These are phyloP conservation scores for Diplodus sargus DNA, from an alignment of 2,797 vertebrate species.

Conservation along the genomic window DNA sequence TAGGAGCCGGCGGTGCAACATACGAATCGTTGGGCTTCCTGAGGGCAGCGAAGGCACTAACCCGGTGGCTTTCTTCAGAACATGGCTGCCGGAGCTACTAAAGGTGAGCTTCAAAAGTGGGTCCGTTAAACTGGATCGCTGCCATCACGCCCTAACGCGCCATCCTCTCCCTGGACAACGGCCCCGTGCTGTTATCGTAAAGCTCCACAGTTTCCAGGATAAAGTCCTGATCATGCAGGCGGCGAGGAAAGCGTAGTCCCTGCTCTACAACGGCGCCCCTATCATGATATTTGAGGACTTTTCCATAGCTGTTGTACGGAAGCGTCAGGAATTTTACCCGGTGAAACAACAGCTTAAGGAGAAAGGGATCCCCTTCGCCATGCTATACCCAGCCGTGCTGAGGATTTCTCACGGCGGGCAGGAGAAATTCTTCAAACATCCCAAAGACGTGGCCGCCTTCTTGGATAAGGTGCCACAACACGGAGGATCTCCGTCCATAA, in stretches of 20 bases:
- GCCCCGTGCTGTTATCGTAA: background rate
- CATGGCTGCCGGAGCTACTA: too few species aligned
- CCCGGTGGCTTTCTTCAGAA: too few species aligned
- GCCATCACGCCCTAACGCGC: background rate
- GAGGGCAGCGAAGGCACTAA: too few species aligned
- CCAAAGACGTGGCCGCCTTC: too few species aligned
- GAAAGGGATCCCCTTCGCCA: background rate
- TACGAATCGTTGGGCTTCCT: too few species aligned
- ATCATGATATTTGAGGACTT: constrained; percentile 16
- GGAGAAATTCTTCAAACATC: too few species aligned
- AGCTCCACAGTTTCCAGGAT: constrained; percentile 15
- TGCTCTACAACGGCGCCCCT: background rate
- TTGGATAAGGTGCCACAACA: too few species aligned
- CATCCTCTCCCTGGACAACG: background rate
- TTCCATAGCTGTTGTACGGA: background rate
- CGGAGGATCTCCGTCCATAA: too few species aligned
- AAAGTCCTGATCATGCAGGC: constrained; percentile 13
- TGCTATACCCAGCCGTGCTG: background rate
- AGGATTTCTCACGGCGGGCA: background rate
- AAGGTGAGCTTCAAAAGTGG: too few species aligned
- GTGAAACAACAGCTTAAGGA: background rate
- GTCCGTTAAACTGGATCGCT: too few species aligned
- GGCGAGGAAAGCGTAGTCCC: background rate
- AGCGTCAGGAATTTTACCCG: background rate
- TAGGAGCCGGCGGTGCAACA: too few species aligned